These are phyloP conservation scores for Holcopasites calliopsidis DNA, from an alignment of 1,140 invertebrate species.

Conservation along the genomic window DNA sequence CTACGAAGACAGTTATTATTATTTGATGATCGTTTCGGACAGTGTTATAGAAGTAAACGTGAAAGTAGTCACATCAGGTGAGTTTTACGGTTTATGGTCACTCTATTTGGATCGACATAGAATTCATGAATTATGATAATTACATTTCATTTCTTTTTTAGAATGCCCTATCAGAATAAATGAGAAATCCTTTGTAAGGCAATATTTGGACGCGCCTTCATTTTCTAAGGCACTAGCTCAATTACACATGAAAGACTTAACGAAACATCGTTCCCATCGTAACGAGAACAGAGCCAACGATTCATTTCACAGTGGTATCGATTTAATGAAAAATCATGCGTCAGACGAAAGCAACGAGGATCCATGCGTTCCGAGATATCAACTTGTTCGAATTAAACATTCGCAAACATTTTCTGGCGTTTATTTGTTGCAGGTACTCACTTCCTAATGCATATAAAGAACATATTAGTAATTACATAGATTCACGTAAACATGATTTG, in stretches of 20 bases:
- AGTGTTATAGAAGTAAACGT: constrained; percentile 77
- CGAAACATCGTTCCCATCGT: constrained; percentile 21
- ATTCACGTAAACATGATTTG: neutral
- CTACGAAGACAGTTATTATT: constrained; percentile 80
- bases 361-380: constrained; percentile 77
- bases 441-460: neutral
- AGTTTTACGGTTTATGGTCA: constrained; percentile 2
- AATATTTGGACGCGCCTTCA: constrained; percentile 46
- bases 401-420: constrained; percentile 79
- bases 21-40: constrained; percentile 79
- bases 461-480: neutral
- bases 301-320: constrained; percentile 20
- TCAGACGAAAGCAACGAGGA: constrained; percentile 58
- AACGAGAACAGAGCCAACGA: constrained; percentile 35
- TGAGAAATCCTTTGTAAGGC: constrained; percentile 61
- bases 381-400: constrained; percentile 79
- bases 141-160: constrained; percentile 48
- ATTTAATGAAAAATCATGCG: neutral
- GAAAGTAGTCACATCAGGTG: constrained; percentile 76
- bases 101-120: neutral
- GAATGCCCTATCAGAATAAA: constrained; percentile 72
- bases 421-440: constrained; percentile 78
- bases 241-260: constrained; percentile 46
- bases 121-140: neutral
- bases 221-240: constrained; percentile 46